Evolutionary conservation across 2,888 invertebrate species (phyloP).

Genomic region (Diploptera punctata): DNA sequence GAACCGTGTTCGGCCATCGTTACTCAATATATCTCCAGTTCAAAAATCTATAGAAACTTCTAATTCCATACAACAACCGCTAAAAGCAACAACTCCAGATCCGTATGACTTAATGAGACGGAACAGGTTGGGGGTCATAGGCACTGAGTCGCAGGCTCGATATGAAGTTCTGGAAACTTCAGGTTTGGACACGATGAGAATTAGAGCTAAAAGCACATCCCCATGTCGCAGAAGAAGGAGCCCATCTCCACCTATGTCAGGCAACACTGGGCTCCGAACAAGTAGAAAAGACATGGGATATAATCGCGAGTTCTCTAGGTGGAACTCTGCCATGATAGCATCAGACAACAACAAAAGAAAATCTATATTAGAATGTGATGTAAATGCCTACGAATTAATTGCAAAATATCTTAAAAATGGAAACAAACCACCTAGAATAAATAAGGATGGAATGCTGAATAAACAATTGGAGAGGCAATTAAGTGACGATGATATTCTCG

Average conservation of each 20-base stretch:
- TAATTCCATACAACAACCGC: background rate
- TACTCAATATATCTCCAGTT: conserved; percentile 48
- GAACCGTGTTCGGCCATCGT: conserved; percentile 47
- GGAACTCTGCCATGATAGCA: conserved; percentile 50
- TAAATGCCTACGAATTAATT: conserved; percentile 84
- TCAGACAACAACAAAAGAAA: conserved; percentile 55
- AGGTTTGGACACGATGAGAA: background rate
- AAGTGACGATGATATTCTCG: conserved; percentile 57
- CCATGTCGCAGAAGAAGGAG: conserved; percentile 46
- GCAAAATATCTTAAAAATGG: conserved; percentile 55
- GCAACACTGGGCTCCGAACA: conserved; percentile 3
- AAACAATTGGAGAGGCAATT: background rate
- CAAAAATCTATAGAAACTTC: background rate
- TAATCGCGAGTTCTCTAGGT: conserved; percentile 55
- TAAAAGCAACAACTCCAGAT: conserved; percentile 62
- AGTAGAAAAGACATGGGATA: conserved; percentile 57
- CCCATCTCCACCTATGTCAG: conserved; percentile 29
- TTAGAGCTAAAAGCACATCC: conserved; percentile 55
- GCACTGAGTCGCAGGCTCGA: background rate
- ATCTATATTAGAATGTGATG: conserved; percentile 82
- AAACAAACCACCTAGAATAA: background rate
- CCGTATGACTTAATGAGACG: conserved; percentile 86
- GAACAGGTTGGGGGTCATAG: conserved; percentile 61
- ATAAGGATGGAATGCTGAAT: background rate
- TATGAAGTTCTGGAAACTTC: background rate